Conservation (phyloP, 2,113 vertebrate genomes). For the Notechis scutatus region DNA sequence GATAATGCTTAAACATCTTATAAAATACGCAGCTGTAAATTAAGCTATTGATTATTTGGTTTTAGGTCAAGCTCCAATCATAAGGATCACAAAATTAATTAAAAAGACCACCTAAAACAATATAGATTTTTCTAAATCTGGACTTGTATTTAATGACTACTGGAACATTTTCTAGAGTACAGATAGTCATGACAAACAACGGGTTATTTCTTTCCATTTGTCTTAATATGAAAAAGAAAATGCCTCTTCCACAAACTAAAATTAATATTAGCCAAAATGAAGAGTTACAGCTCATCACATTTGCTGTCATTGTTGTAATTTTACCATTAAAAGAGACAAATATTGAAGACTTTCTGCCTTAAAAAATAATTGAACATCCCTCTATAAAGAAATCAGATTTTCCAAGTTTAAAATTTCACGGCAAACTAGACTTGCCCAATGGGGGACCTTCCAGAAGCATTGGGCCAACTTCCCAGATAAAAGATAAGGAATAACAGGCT, state of each 20-base stretch:
- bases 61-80: neutral
- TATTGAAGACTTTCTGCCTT: neutral
- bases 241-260: neutral
- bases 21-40: neutral
- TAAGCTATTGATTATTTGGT: neutral
- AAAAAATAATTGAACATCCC: neutral
- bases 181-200: neutral
- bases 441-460: neutral
- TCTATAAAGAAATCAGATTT: neutral
- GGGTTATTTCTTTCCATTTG: neutral
- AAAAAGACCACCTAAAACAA: neutral
- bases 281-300: neutral
- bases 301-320: neutral
- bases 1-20: neutral
- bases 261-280: neutral
- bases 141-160: neutral
- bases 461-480: neutral
- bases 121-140: constrained; percentile 6
- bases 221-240: neutral
- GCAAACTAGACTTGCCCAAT: neutral
- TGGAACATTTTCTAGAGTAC: neutral
- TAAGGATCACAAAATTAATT: neutral
- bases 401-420: neutral
- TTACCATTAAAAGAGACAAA: neutral
- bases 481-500: neutral